These are phyloP conservation scores for Ascidia mentula DNA, from an alignment of 23 tunicate genomes.

Conservation along the genomic window DNA sequence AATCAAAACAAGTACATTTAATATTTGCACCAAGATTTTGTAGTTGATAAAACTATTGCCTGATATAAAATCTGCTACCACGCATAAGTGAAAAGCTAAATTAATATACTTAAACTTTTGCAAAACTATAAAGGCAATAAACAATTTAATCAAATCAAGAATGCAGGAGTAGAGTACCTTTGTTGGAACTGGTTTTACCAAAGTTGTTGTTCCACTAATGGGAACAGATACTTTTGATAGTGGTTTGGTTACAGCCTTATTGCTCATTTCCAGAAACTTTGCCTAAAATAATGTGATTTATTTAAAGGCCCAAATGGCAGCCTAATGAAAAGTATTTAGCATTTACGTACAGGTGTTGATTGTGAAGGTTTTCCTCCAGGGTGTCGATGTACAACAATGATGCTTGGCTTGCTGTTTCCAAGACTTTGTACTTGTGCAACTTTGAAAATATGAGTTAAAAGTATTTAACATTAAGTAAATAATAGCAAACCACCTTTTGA, in stretches of 20 bases:
- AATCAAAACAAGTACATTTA: too few species aligned
- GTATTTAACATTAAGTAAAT: not conserved
- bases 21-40: too few species aligned
- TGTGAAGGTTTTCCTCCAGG: not conserved
- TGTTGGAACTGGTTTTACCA: not conserved
- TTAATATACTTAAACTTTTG: not conserved
- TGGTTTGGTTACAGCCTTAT: not conserved
- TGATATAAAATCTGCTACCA: not conserved
- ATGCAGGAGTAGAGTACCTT: not conserved
- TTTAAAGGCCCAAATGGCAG: not conserved
- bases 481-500: not conserved
- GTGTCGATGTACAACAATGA: not conserved
- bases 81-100: not conserved
- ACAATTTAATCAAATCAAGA: too few species aligned
- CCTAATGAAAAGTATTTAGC: not conserved
- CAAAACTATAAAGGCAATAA: not conserved
- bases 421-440: not conserved
- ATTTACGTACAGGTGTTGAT: not conserved
- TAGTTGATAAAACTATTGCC: too few species aligned
- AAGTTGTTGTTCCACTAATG: not conserved
- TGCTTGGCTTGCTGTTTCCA: conserved; percentile 1
- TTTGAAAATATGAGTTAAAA: not conserved
- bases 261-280: not conserved
- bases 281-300: not conserved
- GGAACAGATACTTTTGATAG: not conserved